These are phyloP conservation scores for Dysidea cf. avara DNA, from an alignment of 37 sponge, comb jelly and placozoan species.

Conservation along the genomic window DNA sequence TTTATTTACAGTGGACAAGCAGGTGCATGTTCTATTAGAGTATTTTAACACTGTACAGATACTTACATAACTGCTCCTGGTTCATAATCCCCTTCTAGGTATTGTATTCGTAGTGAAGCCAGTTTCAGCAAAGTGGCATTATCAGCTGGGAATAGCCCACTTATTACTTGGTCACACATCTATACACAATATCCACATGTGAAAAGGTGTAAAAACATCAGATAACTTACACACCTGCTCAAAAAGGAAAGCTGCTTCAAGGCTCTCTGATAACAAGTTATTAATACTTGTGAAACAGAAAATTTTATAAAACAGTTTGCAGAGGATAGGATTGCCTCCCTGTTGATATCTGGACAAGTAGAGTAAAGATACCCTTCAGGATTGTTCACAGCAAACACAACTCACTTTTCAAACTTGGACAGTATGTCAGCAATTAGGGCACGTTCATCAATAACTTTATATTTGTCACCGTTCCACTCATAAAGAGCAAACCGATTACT, in stretches of 20 bases:
- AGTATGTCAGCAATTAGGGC: conserved; percentile 83
- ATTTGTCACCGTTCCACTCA: conserved; percentile 68
- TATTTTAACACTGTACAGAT: too few relatives aligned
- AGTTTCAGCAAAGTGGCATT: conserved; percentile 66
- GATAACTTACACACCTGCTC: conserved; percentile 74
- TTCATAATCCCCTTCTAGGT: conserved; percentile 72
- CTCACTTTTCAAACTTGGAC: conserved; percentile 88
- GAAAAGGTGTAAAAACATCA: background rate
- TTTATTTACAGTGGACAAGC: too few relatives aligned
- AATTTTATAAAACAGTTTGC: conserved; percentile 84
- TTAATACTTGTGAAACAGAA: conserved; percentile 75
- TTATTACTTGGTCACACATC: conserved; percentile 78
- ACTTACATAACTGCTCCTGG: conserved; percentile 62
- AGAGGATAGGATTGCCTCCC: conserved; percentile 43
- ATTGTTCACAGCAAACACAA: background rate
- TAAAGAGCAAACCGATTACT: conserved; percentile 93
- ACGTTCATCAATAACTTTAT: conserved; percentile 76
- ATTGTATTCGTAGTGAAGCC: conserved; percentile 82
- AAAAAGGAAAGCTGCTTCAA: conserved; percentile 83
- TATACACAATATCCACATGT: conserved; percentile 10
- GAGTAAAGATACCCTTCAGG: background rate
- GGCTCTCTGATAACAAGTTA: conserved; percentile 64
- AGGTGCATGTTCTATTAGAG: too few relatives aligned
- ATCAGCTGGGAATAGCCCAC: conserved; percentile 60
- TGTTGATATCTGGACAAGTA: background rate